These are phyloP conservation scores for Psittacula echo DNA, from an alignment of 2,797 vertebrate genomes.

Conservation along the genomic window DNA sequence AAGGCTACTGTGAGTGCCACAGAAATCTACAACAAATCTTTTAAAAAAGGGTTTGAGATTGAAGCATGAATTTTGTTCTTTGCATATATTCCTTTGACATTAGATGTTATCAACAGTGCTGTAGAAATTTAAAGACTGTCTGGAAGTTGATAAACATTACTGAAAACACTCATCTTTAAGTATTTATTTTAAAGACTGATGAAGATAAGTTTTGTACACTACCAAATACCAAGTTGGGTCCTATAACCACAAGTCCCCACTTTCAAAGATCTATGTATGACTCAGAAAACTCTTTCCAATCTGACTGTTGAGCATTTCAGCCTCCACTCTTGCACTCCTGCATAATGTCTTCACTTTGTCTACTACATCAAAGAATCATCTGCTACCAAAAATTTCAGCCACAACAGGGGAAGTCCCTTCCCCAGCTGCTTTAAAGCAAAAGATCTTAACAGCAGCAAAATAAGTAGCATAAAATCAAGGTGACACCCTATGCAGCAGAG, in stretches of 20 bases:
- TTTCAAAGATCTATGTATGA: neutral
- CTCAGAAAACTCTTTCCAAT: neutral
- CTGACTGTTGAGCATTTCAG: neutral
- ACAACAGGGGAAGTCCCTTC: neutral
- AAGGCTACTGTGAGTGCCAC: neutral
- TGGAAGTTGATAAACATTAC: neutral
- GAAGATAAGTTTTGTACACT: neutral
- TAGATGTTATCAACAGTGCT: neutral
- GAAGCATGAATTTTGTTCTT: neutral
- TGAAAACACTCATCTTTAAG: neutral
- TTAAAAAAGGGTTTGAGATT: neutral
- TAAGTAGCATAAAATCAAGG: neutral
- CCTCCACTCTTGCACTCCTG: neutral
- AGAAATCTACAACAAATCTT: neutral
- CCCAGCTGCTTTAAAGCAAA: neutral
- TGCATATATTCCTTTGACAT: neutral
- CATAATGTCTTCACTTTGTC: neutral
- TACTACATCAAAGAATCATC: neutral
- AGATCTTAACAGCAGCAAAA: neutral
- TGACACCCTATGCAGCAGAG: no score
- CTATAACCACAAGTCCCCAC: neutral
- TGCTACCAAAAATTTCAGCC: neutral
- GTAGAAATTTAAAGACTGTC: neutral
- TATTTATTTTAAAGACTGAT: neutral
- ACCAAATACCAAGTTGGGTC: neutral